These are phyloP conservation scores for Masnerella sp. DNA, from an alignment of 2,888 invertebrate species.

Conservation along the genomic window DNA sequence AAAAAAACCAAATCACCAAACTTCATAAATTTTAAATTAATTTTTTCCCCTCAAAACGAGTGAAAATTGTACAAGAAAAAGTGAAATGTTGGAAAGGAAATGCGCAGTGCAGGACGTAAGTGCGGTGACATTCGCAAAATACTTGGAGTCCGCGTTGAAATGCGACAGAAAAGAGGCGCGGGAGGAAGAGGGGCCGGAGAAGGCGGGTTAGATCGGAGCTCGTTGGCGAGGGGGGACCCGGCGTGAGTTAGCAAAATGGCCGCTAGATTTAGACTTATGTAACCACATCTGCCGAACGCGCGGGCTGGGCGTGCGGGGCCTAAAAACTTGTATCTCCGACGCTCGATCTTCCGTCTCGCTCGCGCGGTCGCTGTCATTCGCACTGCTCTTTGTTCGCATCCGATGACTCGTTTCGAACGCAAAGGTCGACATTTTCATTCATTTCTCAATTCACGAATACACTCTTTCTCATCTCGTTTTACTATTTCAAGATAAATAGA, in stretches of 20 bases:
- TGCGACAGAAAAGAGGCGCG: slow-evolving; percentile 47
- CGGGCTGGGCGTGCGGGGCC: slow-evolving; percentile 60
- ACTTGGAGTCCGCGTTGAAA: slow-evolving; percentile 45
- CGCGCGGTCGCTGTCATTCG: slow-evolving; percentile 34
- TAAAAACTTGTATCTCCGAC: slow-evolving; percentile 48
- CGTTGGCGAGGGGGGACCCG: slow-evolving; percentile 60
- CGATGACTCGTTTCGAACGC: neutral
- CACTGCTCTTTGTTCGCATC: slow-evolving; percentile 17
- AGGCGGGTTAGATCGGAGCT: slow-evolving; percentile 54
- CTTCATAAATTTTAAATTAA: no score
- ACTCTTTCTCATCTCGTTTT: no score
- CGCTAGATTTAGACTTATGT: slow-evolving; percentile 75
- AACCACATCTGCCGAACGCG: slow-evolving; percentile 69
- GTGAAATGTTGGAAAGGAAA: slow-evolving; percentile 12
- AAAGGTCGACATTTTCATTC: neutral
- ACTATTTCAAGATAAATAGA: no score
- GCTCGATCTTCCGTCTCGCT: slow-evolving; percentile 15
- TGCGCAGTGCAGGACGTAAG: slow-evolving; percentile 36
- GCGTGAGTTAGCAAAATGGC: slow-evolving; percentile 73
- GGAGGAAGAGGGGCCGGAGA: slow-evolving; percentile 53
- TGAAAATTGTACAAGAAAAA: slow-evolving; percentile 11
- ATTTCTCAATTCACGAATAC: no score
- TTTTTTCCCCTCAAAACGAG: neutral
- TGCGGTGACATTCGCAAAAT: slow-evolving; percentile 56
- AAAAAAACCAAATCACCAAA: slow-evolving; percentile 8